Evolutionary conservation across 2,888 invertebrate genomes (phyloP).

Genomic region (Antheraea yamamai): DNA sequence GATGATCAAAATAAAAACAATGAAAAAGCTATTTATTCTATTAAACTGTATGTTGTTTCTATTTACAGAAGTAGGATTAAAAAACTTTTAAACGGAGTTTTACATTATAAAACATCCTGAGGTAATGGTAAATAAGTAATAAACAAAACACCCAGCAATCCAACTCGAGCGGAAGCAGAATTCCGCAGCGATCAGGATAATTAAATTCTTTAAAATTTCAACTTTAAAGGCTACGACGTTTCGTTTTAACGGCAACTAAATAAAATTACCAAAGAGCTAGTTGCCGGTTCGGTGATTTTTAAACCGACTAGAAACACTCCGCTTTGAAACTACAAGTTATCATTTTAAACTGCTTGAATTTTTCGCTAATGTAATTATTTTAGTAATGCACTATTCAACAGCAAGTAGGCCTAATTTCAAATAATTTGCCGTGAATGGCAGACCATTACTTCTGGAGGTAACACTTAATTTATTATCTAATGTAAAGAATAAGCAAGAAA

Average conservation of each 20-base stretch:
- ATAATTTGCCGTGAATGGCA: too few relatives aligned
- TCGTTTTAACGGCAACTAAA: constrained; percentile 33
- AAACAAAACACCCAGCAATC: constrained; percentile 14
- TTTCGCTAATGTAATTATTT: neutral
- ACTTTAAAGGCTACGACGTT: constrained; percentile 22
- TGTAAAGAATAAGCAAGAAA: too few relatives aligned
- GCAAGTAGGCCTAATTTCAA: too few relatives aligned
- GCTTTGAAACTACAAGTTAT: neutral
- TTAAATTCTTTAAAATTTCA: constrained; percentile 45
- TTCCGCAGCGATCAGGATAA: constrained; percentile 39
- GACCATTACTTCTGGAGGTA: too few relatives aligned
- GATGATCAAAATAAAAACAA: neutral
- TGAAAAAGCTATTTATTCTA: neutral
- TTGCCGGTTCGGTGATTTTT: constrained; percentile 18
- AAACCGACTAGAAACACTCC: neutral
- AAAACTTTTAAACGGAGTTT: constrained; percentile 3
- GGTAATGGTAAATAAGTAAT: constrained; percentile 18
- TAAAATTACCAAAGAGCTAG: constrained; percentile 24
- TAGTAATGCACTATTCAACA: neutral
- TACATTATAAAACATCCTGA: constrained; percentile 4
- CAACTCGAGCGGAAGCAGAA: constrained; percentile 23
- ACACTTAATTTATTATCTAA: too few relatives aligned
- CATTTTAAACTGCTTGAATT: neutral
- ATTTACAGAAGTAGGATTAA: neutral
- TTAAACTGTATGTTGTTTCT: neutral